Conservation (phyloP, 2,888 invertebrate species). For the Ectemnius cavifrons region DNA sequence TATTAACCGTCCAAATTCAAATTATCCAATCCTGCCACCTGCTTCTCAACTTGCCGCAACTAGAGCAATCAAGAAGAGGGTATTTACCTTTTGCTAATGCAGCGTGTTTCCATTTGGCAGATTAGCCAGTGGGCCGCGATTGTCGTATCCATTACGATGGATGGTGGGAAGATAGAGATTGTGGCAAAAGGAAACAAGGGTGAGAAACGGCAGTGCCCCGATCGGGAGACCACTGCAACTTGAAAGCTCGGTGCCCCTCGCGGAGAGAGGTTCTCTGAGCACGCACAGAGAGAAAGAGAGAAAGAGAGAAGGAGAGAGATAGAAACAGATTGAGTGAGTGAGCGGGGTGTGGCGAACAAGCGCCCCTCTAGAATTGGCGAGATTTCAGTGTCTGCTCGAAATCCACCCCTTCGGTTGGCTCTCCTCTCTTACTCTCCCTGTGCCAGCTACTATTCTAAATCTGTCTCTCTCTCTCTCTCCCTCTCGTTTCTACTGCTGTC, state of each 20-base stretch:
- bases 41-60: not conserved
- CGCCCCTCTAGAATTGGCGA: slow-evolving; percentile 76
- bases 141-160: slow-evolving; percentile 13
- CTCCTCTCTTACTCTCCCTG: slow-evolving; percentile 11
- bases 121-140: slow-evolving; percentile 27
- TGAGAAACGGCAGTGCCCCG: slow-evolving; percentile 33
- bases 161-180: slow-evolving; percentile 20
- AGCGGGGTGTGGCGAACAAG: slow-evolving; percentile 72
- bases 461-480: slow-evolving; percentile 45
- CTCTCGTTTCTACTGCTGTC: slow-evolving; percentile 21
- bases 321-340: not conserved
- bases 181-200: slow-evolving; percentile 29
- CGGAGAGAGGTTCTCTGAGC: slow-evolving; percentile 20
- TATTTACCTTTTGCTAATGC: not conserved
- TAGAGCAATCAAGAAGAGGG: not conserved
- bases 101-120: slow-evolving; percentile 16
- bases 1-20: slow-evolving; percentile 19
- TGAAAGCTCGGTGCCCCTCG: slow-evolving; percentile 38
- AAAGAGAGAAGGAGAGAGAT: slow-evolving; percentile 36
- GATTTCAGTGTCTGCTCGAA: slow-evolving; percentile 74
- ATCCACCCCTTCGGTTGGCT: slow-evolving; percentile 50
- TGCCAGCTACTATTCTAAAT: slow-evolving; percentile 16
- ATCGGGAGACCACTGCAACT: slow-evolving; percentile 22
- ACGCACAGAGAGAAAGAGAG: slow-evolving; percentile 10
- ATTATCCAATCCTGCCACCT: not conserved